Percentiles rank a stretch among this genome's conserved stretches.
Evolutionary conservation across 2,113 vertebrate species (phyloP).

Genomic region (pig (Sus scrofa)): DNA sequence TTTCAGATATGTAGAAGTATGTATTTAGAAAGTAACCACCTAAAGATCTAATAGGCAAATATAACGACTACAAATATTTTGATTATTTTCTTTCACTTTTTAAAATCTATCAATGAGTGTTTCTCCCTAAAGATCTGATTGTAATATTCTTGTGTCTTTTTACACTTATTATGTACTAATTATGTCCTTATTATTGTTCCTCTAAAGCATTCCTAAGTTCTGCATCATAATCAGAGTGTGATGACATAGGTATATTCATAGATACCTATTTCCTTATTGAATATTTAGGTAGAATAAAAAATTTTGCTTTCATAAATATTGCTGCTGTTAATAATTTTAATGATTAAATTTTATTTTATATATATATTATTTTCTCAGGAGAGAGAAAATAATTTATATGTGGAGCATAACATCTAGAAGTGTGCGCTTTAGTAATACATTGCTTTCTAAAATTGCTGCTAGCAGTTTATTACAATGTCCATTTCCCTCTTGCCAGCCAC

Average conservation of each 20-base stretch:
- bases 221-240: background rate
- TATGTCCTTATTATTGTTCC: background rate
- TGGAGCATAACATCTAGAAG: background rate
- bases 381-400: slow-evolving; percentile 14
- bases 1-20: background rate
- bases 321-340: slow-evolving; percentile 2
- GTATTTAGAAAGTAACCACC: slow-evolving; percentile 30
- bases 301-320: slow-evolving; percentile 12
- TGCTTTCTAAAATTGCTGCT: background rate
- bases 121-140: background rate
- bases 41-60: background rate
- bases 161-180: background rate
- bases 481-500: background rate
- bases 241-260: background rate
- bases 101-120: background rate
- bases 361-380: background rate
- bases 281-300: background rate
- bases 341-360: background rate
- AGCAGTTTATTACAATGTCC: background rate
- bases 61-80: slow-evolving; percentile 1
- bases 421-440: background rate
- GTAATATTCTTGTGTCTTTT: background rate
- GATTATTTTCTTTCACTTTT: background rate
- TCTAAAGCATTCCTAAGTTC: background rate
- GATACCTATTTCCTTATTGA: background rate